phyloP scores from a whole-genome alignment of 2,113 vertebrate genomes.

The Epinephelus fuscoguttatus region DNA sequence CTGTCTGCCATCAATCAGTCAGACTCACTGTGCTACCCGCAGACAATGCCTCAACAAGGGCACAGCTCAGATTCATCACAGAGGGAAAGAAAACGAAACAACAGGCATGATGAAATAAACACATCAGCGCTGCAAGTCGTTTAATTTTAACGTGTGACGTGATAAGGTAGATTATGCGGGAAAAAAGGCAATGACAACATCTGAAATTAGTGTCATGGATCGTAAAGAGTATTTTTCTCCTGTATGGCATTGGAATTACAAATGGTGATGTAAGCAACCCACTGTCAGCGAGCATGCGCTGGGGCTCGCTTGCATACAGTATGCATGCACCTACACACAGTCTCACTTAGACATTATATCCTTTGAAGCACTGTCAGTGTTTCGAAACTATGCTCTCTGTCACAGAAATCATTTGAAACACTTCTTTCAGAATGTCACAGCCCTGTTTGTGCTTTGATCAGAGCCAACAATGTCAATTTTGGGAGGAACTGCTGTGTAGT shows the following conservation, averaged over 20 bases:
- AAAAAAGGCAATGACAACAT: constrained; percentile 15
- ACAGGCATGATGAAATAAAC: constrained; percentile 79
- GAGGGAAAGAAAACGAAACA: constrained; percentile 57
- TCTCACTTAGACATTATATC: constrained; percentile 44
- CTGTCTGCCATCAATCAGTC: constrained; percentile 84
- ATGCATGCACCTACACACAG: constrained; percentile 45
- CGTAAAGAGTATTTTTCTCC: constrained; percentile 4
- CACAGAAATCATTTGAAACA: constrained; percentile 83
- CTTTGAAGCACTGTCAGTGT: constrained; percentile 78
- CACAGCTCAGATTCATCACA: constrained; percentile 82
- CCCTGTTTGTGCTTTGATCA: constrained; percentile 86
- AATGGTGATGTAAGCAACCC: constrained; percentile 1
- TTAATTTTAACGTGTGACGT: constrained; percentile 50
- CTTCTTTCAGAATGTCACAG: constrained; percentile 80
- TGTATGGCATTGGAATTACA: constrained; percentile 28
- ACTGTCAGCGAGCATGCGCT: not conserved
- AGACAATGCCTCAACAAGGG: constrained; percentile 80
- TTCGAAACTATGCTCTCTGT: constrained; percentile 80
- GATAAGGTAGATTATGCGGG: constrained; percentile 45
- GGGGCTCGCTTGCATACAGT: constrained; percentile 1
- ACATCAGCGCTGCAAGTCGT: constrained; percentile 69
- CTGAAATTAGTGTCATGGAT: constrained; percentile 20
- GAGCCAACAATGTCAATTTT: constrained; percentile 85
- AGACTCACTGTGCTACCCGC: constrained; percentile 70
- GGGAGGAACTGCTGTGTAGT: constrained; percentile 80